Base-by-base conservation (phyloP, 2,888 invertebrate genomes). In the Periphyllus acericola region DNA sequence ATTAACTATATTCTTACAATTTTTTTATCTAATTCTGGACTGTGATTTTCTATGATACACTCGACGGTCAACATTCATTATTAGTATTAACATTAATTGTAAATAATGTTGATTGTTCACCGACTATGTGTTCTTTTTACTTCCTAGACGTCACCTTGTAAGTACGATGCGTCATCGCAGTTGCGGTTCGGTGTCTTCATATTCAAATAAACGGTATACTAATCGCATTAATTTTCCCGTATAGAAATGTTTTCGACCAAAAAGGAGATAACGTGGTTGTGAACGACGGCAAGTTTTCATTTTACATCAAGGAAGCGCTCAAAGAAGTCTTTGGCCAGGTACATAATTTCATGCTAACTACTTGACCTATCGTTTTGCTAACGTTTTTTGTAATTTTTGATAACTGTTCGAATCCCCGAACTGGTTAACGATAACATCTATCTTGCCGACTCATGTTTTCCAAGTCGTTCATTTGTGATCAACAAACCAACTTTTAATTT, bases 111-210 rank as follows among this genome's bases (percentile, higher is more conserved):
- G 72, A 83, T 25, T 40, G 76, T 29, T 75, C 29, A 75, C 29
- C 86, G 25, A 86, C 32, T 60, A 87, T 87, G 87, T 87, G 87
- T 66, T 87, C 87, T 32, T 81, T 81, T 75, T 87, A 87, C 34
- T 87, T 87, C 34, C 32, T 87, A 87, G 87, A 87, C 72, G 74
- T 87, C 66, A 81, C 81, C 29, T 74, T 87, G 87, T 87, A 9
- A 81, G 87, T 87, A 46, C 68, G 21, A 9, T n/a, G 14, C 5
- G 8, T 9, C 5, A 36, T 71, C 17, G 8, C 66, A 6, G 3
- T 74, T 32, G 3, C 6, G 17, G 8, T 66, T 68, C 19, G 36
- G 1, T 36, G 19, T 19, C n/a, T 29, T 40, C 9, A 40, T 5
- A 9, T 40, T 40, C 36, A 40, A 68, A 21, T 60, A 14, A 46